Conservation (phyloP, 2,888 invertebrate species). For the Selenia dentaria region DNA sequence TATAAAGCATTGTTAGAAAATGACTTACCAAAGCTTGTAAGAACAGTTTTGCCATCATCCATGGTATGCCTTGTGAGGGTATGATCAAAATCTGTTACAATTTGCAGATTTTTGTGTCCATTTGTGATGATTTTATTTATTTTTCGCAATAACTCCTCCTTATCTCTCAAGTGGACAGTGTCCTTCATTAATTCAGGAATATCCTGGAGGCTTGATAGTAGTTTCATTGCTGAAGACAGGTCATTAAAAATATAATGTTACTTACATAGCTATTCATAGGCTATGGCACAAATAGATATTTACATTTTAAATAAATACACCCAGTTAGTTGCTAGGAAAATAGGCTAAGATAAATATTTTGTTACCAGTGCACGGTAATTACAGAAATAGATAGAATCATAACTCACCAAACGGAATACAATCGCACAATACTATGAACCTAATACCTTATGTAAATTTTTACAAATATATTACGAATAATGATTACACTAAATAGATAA, state of each 20-base stretch:
- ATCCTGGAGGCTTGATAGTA: conserved; percentile 53
- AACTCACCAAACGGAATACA: too few species aligned
- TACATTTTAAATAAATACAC: too few species aligned
- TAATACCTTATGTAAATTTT: conserved; percentile 16
- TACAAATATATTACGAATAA: too few species aligned
- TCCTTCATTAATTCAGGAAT: conserved; percentile 59
- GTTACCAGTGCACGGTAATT: too few species aligned
- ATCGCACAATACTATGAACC: too few species aligned
- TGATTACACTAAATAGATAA: too few species aligned
- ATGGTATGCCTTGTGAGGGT: conserved; percentile 93
- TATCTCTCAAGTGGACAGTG: conserved; percentile 60
- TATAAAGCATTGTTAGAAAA: not conserved
- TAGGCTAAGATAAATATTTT: too few species aligned
- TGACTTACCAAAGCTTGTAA: conserved; percentile 91
- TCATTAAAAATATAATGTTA: too few species aligned
- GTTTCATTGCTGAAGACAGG: conserved; percentile 52
- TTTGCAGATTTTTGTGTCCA: conserved; percentile 87
- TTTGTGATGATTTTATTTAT: conserved; percentile 68
- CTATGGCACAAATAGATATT: too few species aligned
- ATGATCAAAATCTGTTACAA: conserved; percentile 96
- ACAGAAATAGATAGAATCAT: too few species aligned
- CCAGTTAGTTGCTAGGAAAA: too few species aligned
- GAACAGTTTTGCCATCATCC: conserved; percentile 87
- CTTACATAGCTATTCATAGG: too few species aligned
- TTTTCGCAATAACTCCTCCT: conserved; percentile 60